These are phyloP conservation scores for Ellobius talpinus DNA, from an alignment of 2,113 vertebrate genomes.

Conservation along the genomic window DNA sequence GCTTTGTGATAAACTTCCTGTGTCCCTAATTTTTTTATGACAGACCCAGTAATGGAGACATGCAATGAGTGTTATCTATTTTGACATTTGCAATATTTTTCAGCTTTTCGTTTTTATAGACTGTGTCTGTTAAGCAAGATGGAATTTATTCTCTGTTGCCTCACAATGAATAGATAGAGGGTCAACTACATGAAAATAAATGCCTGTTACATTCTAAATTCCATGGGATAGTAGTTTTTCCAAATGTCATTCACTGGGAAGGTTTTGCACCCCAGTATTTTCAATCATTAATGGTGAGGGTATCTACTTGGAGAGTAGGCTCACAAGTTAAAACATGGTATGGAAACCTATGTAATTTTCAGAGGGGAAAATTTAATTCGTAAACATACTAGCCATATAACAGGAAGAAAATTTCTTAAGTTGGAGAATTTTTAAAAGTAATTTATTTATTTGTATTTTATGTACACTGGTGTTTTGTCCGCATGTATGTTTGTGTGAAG, in stretches of 20 bases:
- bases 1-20: background rate
- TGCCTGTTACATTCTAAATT: background rate
- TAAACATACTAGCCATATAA: background rate
- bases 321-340: background rate
- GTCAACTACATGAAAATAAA: background rate
- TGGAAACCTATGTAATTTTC: background rate
- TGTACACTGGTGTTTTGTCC: no score
- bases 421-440: no score
- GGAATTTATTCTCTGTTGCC: background rate
- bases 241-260: background rate
- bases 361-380: background rate
- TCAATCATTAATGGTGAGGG: background rate
- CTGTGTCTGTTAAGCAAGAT: background rate
- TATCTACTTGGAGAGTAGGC: background rate
- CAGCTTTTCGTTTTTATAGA: background rate
- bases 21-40: background rate
- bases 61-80: background rate
- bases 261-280: background rate
- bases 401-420: background rate
- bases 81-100: background rate
- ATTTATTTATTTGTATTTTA: no score
- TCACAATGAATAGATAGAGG: background rate
- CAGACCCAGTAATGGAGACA: background rate
- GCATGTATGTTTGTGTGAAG: no score
- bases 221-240: background rate